These are phyloP conservation scores for Periophthalmus modestus DNA, from an alignment of 2,113 vertebrate genomes.

Conservation along the genomic window DNA sequence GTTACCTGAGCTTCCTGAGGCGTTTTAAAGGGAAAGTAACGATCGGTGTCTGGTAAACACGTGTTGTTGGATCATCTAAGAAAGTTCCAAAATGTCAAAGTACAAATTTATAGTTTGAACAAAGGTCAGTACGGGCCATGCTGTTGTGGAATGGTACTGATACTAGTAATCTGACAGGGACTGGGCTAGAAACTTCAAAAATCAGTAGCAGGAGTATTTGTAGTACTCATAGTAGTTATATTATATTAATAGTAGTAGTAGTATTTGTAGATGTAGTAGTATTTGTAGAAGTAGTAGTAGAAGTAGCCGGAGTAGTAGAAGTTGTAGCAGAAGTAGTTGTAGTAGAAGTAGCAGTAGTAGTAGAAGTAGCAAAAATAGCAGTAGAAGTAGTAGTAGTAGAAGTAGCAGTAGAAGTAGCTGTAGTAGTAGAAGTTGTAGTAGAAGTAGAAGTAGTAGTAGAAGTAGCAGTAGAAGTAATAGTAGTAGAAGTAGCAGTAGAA, in stretches of 20 bases:
- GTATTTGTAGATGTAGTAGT: no score
- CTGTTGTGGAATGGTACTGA: background rate
- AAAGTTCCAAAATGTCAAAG: background rate
- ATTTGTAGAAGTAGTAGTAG: no score
- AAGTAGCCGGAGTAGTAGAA: no score
- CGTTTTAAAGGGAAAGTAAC: background rate
- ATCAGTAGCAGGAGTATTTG: no score
- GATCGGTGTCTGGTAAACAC: background rate
- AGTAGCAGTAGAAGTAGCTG: background rate
- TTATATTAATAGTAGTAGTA: no score
- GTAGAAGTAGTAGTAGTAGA: no score
- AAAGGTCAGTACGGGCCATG: background rate
- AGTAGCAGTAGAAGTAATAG: background rate
- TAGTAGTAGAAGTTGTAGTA: background rate
- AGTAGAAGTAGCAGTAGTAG: no score
- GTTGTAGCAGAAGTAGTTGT: no score
- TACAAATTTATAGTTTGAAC: background rate
- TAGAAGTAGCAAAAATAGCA: no score
- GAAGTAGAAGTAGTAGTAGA: background rate
- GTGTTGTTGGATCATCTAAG: background rate
- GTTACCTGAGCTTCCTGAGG: slow-evolving; percentile 66
- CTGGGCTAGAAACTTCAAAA: no score
- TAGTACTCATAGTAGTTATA: no score
- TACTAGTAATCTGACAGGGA: background rate
- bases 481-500: background rate